Conservation (phyloP, 2,888 invertebrate genomes). For the Trachelus troglodyta region DNA sequence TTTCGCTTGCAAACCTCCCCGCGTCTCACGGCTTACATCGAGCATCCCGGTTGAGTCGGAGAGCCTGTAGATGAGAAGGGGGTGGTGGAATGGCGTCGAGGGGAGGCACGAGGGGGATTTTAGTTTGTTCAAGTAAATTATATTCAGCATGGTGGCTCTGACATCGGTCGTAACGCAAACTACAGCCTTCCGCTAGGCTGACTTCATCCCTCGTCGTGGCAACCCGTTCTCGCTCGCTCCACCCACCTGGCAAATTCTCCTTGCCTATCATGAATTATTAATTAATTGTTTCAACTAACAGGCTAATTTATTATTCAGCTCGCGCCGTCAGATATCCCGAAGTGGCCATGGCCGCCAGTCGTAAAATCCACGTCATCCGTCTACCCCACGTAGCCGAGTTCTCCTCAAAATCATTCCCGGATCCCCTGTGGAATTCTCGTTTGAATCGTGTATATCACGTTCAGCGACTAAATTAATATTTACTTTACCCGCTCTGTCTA, state of each 20-base stretch:
- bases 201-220: conserved; percentile 26
- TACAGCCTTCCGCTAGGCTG: conserved; percentile 54
- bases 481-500: conserved; percentile 50
- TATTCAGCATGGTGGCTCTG: conserved; percentile 62
- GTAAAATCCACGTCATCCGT: not conserved
- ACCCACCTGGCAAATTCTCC: conserved; percentile 56
- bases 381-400: not conserved
- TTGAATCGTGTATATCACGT: not conserved
- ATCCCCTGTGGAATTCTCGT: not conserved
- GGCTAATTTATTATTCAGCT: conserved; percentile 64
- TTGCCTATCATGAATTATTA: conserved; percentile 66
- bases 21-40: not conserved
- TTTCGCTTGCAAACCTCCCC: conserved; percentile 20
- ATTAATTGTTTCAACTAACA: conserved; percentile 66
- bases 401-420: not conserved
- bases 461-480: conserved; percentile 62
- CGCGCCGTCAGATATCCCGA: conserved; percentile 25
- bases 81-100: conserved; percentile 1
- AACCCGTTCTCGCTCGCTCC: conserved; percentile 31
- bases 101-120: conserved; percentile 47
- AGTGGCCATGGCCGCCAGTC: not conserved
- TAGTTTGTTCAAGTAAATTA: conserved; percentile 66
- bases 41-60: conserved; percentile 1
- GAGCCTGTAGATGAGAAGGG: conserved; percentile 16
- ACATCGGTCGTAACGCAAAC: conserved; percentile 63